phyloP scores from a whole-genome alignment of 2,888 invertebrate genomes.

The Epirrhoe tristata region DNA sequence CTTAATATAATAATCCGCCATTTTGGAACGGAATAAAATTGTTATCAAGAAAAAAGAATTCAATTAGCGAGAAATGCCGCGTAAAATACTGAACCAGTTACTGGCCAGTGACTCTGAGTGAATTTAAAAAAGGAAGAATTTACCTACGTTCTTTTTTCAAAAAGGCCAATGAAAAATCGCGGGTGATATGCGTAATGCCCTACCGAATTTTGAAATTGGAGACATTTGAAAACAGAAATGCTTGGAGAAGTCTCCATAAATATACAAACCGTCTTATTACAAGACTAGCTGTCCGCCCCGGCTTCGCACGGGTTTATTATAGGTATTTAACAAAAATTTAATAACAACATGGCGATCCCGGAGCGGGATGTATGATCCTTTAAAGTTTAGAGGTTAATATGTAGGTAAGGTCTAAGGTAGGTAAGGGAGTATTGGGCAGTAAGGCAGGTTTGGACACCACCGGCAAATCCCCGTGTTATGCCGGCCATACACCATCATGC shows the following conservation, averaged over 20 bases:
- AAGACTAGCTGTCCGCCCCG: too few relatives aligned
- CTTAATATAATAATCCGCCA: conserved; percentile 26
- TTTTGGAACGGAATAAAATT: conserved; percentile 38
- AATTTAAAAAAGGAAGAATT: conserved; percentile 53
- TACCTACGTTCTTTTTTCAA: conserved; percentile 60
- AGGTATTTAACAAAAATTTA: too few relatives aligned
- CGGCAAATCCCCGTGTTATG: too few relatives aligned
- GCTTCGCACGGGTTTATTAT: too few relatives aligned
- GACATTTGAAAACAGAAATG: conserved; percentile 39
- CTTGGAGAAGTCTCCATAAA: conserved; percentile 8
- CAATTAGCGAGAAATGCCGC: conserved; percentile 40
- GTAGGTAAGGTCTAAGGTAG: too few relatives aligned
- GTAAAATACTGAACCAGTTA: conserved; percentile 52
- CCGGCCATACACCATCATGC: too few relatives aligned
- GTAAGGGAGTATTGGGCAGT: too few relatives aligned
- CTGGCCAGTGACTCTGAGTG: conserved; percentile 50
- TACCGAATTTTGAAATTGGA: conserved; percentile 78
- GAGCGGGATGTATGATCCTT: too few relatives aligned
- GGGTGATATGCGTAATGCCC: conserved; percentile 69
- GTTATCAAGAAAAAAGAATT: conserved; percentile 39
- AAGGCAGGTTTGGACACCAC: too few relatives aligned
- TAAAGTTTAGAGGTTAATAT: too few relatives aligned
- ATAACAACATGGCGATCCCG: too few relatives aligned
- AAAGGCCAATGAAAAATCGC: conserved; percentile 76
- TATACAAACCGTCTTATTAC: too few relatives aligned